Evolutionary conservation across 2,888 invertebrate genomes (phyloP).

Genomic region (Subacronicta megacephala): DNA sequence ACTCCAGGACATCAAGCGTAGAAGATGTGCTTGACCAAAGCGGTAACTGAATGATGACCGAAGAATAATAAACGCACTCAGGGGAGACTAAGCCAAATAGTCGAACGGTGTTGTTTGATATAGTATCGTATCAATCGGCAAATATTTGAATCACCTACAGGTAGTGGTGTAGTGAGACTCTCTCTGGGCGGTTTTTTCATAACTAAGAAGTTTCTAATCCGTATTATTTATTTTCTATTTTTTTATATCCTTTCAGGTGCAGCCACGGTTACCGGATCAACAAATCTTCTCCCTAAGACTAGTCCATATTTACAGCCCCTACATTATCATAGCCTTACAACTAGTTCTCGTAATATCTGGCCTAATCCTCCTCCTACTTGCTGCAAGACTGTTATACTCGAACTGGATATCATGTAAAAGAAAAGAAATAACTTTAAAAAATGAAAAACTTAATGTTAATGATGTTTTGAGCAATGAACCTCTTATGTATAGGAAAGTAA

Average conservation of each 20-base stretch:
- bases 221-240: no score
- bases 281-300: conserved; percentile 45
- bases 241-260: conserved; percentile 66
- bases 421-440: conserved; percentile 16
- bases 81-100: no score
- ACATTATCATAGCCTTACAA: conserved; percentile 53
- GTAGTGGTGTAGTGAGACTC: no score
- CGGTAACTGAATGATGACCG: no score
- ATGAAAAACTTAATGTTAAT: conserved; percentile 13
- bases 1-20: no score
- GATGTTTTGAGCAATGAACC: conserved; percentile 34
- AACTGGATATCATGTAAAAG: conserved; percentile 30
- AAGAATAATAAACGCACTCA: no score
- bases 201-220: no score
- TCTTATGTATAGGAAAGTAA: conserved; percentile 27
- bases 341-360: conserved; percentile 27
- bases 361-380: conserved; percentile 33
- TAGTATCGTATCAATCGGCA: no score
- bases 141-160: no score
- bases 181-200: no score
- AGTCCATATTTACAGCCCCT: conserved; percentile 59
- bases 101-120: no score
- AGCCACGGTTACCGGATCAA: conserved; percentile 62
- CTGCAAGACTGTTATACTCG: conserved; percentile 41
- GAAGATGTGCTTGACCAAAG: no score